These are phyloP conservation scores for Lithophane ornitopus DNA, from an alignment of 2,888 invertebrate species.

Conservation along the genomic window DNA sequence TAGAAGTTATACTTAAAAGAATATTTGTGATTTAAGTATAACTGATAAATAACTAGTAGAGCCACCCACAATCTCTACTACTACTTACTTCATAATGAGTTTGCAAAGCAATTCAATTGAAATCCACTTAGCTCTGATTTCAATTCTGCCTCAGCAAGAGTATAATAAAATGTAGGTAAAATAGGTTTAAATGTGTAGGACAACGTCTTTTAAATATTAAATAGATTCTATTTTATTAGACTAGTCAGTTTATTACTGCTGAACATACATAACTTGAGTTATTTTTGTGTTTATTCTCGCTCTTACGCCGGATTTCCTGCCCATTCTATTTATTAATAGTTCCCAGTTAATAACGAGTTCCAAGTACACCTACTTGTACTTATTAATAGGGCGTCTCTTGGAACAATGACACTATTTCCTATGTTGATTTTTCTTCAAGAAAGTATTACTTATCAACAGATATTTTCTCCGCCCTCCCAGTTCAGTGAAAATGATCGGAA, in stretches of 20 bases:
- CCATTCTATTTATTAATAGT: background rate
- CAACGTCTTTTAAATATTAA: background rate
- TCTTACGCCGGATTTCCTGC: background rate
- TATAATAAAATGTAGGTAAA: background rate
- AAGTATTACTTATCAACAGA: too few relatives aligned
- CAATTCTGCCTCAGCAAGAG: background rate
- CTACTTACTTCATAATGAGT: background rate
- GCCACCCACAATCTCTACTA: background rate
- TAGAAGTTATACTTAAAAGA: too few relatives aligned
- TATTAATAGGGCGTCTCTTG: background rate
- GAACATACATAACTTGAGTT: background rate
- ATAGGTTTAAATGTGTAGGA: background rate
- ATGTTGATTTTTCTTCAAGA: background rate
- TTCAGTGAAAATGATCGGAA: slow-evolving; percentile 5
- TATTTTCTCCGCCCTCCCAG: background rate
- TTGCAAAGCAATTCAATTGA: slow-evolving; percentile 2
- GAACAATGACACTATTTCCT: background rate
- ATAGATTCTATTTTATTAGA: background rate
- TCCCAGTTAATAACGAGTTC: background rate
- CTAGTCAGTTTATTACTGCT: background rate
- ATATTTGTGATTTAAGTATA: too few relatives aligned
- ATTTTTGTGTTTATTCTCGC: background rate
- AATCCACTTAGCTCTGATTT: background rate
- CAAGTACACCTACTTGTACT: background rate
- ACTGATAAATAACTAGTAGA: background rate